A percentile compares a stretch with the other conserved stretches of the same genome.
These are phyloP conservation scores for Guaruba guarouba DNA, from an alignment of 2,113 vertebrate species.

Conservation along the genomic window DNA sequence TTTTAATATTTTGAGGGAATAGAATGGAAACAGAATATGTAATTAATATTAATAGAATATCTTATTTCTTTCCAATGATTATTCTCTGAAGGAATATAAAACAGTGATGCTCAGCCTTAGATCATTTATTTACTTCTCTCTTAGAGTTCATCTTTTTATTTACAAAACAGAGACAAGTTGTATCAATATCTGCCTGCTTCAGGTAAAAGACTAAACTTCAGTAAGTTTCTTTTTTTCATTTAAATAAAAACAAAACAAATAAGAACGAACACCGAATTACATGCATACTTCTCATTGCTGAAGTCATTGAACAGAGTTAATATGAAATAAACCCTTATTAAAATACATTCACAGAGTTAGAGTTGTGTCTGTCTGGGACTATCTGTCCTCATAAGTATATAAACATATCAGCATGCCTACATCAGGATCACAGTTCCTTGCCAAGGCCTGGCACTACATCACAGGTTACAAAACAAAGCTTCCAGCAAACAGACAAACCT, in stretches of 20 bases:
- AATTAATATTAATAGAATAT: background rate
- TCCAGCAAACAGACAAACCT: background rate
- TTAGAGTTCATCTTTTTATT: background rate
- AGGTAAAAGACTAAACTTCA: background rate
- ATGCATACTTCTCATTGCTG: background rate
- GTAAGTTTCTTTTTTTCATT: background rate
- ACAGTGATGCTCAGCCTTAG: background rate
- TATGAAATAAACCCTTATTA: slow-evolving; percentile 35
- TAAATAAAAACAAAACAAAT: background rate
- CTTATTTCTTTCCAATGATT: background rate
- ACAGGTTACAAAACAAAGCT: slow-evolving; percentile 41
- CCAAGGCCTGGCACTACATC: slow-evolving; percentile 33
- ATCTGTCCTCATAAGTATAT: slow-evolving; percentile 8
- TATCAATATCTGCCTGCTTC: background rate
- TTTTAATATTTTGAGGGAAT: background rate
- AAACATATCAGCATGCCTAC: slow-evolving; percentile 29
- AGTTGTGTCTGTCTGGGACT: slow-evolving; percentile 19
- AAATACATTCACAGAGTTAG: slow-evolving; percentile 6
- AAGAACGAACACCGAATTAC: background rate
- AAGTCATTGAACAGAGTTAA: slow-evolving; percentile 6
- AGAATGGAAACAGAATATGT: background rate
- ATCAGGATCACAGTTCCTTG: background rate
- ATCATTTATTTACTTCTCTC: background rate
- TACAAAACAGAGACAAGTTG: background rate
- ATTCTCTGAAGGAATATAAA: background rate